Base-by-base conservation (phyloP, 2,888 invertebrate genomes). In the Drosophila lutescens region DNA sequence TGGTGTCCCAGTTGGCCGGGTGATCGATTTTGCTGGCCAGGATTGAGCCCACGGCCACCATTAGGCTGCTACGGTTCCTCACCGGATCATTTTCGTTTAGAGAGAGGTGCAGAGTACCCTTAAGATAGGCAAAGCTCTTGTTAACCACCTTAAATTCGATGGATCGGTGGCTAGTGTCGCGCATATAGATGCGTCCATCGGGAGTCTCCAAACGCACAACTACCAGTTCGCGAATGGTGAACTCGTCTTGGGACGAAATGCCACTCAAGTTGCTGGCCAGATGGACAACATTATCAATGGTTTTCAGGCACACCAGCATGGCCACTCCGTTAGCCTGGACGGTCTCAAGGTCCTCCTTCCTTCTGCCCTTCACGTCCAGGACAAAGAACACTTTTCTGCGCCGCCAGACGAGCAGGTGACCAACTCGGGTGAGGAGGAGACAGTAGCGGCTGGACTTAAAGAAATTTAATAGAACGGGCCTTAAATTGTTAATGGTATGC, bases 11-110 rank as follows among this genome's bases (percentile, higher is more conserved):
- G 0, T 89, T 87, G 1, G 90, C 87, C 0, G 92, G 89, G 71
- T 89, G 82, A 68, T 91, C 90, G 7, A 92, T 89, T 68, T 91
- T 91, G 2, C 91, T 85, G 10, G 88, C 88, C 26, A 91, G 51
- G 13, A 92, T 77, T 2, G 88, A 82, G 8, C 76, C 63, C 0
- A 90, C 77, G 2, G 83, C 90, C 4, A 90, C 86, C 5, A 91
- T 78, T 2, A 92, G 50, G 0, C 90, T 82, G 59, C 91, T 90
- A 6, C 88, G 84, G 58, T 80, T 83, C 3, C 83, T 77, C 44
- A 90, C 51, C 1, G 83, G 61, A 9, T 80, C 83, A 4, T 76
- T 74, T 12, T 79, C 80, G 32, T 80, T 79, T 0, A 90, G 73
- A 0, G 89, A 86, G 6, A 92, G 68, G 74, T 92, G 89, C 2